Percentiles rank a stretch among this genome's conserved stretches.
Evolutionary conservation across 2,888 invertebrate genomes (phyloP).

Genomic region (Campoplex capitator): DNA sequence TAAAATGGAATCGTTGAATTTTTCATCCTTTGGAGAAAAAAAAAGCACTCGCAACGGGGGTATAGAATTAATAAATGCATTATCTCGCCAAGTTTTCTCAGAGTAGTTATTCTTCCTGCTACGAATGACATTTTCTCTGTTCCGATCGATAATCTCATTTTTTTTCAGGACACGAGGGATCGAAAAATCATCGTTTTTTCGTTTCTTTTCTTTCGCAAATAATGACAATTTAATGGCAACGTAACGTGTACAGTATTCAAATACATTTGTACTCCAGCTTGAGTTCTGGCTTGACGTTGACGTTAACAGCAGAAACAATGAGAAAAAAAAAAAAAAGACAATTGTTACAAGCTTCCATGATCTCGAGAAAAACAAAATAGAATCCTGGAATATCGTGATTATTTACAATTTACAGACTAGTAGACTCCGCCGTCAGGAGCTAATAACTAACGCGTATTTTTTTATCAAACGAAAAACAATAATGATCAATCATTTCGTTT

Average conservation of each 20-base stretch:
- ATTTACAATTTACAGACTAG: conserved; percentile 78
- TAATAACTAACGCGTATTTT: conserved; percentile 35
- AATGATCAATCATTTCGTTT: background rate
- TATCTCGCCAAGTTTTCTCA: background rate
- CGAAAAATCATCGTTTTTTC: background rate
- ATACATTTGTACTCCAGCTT: conserved; percentile 49
- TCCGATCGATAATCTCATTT: background rate
- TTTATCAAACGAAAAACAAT: background rate
- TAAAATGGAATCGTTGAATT: conserved; percentile 43
- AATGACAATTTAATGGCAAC: conserved; percentile 81
- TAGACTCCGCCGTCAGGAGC: conserved; percentile 71
- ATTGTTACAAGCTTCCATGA: conserved; percentile 24
- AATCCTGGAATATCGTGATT: conserved; percentile 67
- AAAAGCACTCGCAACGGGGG: background rate
- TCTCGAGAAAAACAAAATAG: conserved; percentile 40
- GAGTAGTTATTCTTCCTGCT: background rate
- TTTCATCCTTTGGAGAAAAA: conserved; percentile 12
- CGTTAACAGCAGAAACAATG: conserved; percentile 33
- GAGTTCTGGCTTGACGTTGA: conserved; percentile 47
- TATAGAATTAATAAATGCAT: conserved; percentile 32
- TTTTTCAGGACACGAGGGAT: conserved; percentile 8
- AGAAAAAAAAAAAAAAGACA: conserved; percentile 11
- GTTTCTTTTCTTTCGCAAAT: conserved; percentile 75
- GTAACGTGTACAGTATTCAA: conserved; percentile 77
- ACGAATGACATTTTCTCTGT: background rate